phyloP scores from a whole-genome alignment of 1,140 invertebrate species.

The Holcopasites calliopsidis region DNA sequence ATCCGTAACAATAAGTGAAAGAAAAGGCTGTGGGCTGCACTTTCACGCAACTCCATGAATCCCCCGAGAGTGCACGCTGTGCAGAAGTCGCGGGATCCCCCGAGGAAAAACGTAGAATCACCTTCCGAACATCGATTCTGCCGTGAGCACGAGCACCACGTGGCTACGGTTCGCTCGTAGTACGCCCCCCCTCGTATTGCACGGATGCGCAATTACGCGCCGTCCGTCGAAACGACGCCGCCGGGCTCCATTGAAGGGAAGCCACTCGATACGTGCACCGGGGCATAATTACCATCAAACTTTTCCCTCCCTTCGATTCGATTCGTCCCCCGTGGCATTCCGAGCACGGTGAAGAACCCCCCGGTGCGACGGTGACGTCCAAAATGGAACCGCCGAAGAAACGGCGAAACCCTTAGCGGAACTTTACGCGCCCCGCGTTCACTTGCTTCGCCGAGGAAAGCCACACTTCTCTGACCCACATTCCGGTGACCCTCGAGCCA shows the following conservation, averaged over 20 bases:
- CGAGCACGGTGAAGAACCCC: background rate
- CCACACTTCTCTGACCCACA: constrained; percentile 67
- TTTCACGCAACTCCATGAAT: too few species aligned
- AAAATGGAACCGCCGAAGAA: too few species aligned
- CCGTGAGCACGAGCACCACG: constrained; percentile 10
- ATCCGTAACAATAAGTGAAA: too few species aligned
- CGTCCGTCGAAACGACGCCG: constrained; percentile 36
- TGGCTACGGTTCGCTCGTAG: background rate
- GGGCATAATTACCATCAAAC: constrained; percentile 25
- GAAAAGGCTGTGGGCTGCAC: too few species aligned
- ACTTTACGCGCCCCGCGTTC: constrained; percentile 66
- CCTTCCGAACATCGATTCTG: constrained; percentile 26
- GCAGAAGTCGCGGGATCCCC: too few species aligned
- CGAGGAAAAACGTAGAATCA: background rate
- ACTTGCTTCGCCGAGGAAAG: constrained; percentile 67
- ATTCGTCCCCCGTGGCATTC: background rate
- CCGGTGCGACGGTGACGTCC: too few species aligned
- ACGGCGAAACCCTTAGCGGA: too few species aligned
- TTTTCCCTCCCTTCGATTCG: background rate
- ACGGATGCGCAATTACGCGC: constrained; percentile 46
- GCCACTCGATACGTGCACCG: constrained; percentile 8
- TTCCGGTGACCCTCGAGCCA: constrained; percentile 55
- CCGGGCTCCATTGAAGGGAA: background rate
- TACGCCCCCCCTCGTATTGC: too few species aligned
- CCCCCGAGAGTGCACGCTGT: too few species aligned